Conservation (phyloP, 2,888 invertebrate species). For the Azorinus chamasolen region DNA sequence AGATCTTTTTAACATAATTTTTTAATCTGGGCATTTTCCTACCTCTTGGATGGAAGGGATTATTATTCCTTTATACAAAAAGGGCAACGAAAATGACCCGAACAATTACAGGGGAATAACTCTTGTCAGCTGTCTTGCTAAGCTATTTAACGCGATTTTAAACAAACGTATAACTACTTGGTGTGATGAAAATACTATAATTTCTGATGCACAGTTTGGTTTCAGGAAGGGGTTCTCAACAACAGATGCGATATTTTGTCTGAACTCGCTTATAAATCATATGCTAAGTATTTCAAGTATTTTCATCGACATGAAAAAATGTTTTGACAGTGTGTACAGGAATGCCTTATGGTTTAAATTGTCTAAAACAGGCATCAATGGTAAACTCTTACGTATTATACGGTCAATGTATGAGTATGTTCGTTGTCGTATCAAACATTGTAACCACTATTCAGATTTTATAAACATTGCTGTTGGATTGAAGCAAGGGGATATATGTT, state of each 20-base stretch:
- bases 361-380: conserved; percentile 3
- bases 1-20: conserved; percentile 29
- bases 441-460: conserved; percentile 23
- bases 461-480: conserved; percentile 19
- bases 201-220: conserved; percentile 48
- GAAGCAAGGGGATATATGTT: too few species aligned
- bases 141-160: conserved; percentile 31
- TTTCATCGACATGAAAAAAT: conserved; percentile 30
- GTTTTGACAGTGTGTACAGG: conserved; percentile 19
- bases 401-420: conserved; percentile 16
- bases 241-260: conserved; percentile 25
- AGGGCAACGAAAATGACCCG: conserved; percentile 24
- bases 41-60: conserved; percentile 31
- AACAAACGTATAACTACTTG: conserved; percentile 29
- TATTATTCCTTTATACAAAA: conserved; percentile 41
- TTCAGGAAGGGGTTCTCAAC: conserved; percentile 29
- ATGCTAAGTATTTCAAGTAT: conserved; percentile 22
- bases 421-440: conserved; percentile 13
- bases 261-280: conserved; percentile 17
- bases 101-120: conserved; percentile 53
- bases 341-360: conserved; percentile 35
- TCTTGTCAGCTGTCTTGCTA: conserved; percentile 24
- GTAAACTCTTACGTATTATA: conserved; percentile 15
- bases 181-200: conserved; percentile 17
- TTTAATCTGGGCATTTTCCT: conserved; percentile 20